Evolutionary conservation across 2,797 vertebrate species (phyloP).

Genomic region (Premnoplex brunnescens): DNA sequence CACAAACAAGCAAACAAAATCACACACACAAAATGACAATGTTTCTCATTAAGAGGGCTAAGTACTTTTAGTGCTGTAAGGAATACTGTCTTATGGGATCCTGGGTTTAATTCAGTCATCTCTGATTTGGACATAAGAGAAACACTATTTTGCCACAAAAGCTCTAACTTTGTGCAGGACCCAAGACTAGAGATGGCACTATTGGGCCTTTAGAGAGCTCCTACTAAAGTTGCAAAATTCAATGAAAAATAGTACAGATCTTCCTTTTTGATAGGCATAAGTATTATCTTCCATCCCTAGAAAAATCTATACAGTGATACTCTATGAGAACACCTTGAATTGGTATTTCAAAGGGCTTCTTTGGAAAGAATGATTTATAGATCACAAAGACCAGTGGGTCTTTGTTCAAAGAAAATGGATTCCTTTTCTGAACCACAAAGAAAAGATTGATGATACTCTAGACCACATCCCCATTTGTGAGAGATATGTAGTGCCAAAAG

Average conservation of each 20-base stretch:
- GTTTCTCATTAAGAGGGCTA: neutral
- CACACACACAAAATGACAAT: neutral
- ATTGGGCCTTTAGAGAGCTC: neutral
- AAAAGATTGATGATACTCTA: constrained; percentile 73
- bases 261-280: constrained; percentile 56
- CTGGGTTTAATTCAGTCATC: neutral
- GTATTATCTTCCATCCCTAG: constrained; percentile 55
- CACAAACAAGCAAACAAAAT: neutral
- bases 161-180: neutral
- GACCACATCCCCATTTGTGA: constrained; percentile 55
- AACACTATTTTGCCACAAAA: constrained; percentile 23
- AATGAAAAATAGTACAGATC: constrained; percentile 44
- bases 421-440: constrained; percentile 69
- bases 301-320: constrained; percentile 63
- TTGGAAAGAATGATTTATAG: constrained; percentile 78
- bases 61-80: neutral
- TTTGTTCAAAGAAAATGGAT: constrained; percentile 77
- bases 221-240: constrained; percentile 30
- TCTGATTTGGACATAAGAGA: neutral
- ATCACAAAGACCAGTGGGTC: constrained; percentile 72
- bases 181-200: neutral
- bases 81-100: neutral
- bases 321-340: constrained; percentile 67
- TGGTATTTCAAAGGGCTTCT: constrained; percentile 73
- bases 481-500: constrained; percentile 49